These are phyloP conservation scores for Hephaestus fuliginosus DNA, from an alignment of 2,797 vertebrate species.

Conservation along the genomic window DNA sequence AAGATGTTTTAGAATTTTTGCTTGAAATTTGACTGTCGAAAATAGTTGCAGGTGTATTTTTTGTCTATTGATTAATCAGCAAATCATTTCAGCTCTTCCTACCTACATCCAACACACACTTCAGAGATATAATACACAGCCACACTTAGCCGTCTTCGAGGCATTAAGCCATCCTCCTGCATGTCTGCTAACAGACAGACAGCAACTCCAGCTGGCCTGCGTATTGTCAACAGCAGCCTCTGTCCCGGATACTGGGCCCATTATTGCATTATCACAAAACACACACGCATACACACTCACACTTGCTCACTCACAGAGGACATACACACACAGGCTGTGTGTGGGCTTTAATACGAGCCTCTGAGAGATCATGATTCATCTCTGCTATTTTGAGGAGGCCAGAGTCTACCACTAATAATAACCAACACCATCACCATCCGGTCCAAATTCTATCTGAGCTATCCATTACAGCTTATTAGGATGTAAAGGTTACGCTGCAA, in stretches of 20 bases:
- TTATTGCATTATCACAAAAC: conserved; percentile 76
- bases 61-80: not conserved
- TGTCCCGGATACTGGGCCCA: conserved; percentile 73
- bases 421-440: conserved; percentile 64
- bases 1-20: not conserved
- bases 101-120: not conserved
- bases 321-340: conserved; percentile 51
- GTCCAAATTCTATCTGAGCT: conserved; percentile 38
- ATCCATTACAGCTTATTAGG: conserved; percentile 56
- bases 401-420: conserved; percentile 66
- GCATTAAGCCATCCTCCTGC: conserved; percentile 51
- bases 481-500: conserved; percentile 35
- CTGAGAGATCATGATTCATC: conserved; percentile 62
- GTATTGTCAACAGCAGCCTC: conserved; percentile 74
- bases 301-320: conserved; percentile 36
- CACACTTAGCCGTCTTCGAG: conserved; percentile 32
- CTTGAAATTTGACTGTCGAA: not conserved
- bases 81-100: not conserved
- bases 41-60: not conserved
- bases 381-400: conserved; percentile 71
- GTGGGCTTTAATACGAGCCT: conserved; percentile 69
- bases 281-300: conserved; percentile 29
- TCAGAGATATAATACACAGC: conserved; percentile 22
- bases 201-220: conserved; percentile 75
- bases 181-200: conserved; percentile 44